Base-by-base conservation (phyloP, 2,888 invertebrate genomes). In the Lumbricus terrestris region DNA sequence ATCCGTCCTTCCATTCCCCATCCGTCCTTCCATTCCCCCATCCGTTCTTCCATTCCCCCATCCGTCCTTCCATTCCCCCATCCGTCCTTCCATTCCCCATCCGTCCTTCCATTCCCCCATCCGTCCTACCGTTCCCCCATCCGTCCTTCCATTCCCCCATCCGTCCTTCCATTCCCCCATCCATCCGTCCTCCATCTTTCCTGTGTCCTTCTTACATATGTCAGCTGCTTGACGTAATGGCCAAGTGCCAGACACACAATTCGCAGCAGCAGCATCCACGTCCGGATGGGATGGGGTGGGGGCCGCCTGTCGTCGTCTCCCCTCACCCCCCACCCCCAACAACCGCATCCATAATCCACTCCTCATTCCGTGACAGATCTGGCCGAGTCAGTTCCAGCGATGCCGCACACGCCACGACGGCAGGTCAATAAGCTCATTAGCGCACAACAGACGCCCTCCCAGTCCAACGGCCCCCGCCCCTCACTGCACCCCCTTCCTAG, bases 391-490 rank as follows among this genome's bases (percentile, higher is more conserved):
- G 85, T 85, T 35, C 37, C 37, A 85, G 8, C 85, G 35, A 20
- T 35, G 85, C 20, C 37, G 23, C 37, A 33, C 37, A 18, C 35
- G n/a, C n/a, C n/a, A n/a, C n/a, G n/a, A n/a, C n/a, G n/a, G n/a
- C 69, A 69, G 85, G 85, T 85, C 85, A 85, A 85, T 85, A 37
- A 85, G 85, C 85, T 85, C 85, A 85, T 85, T 85, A 85, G 85
- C 85, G 85, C 85, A 85, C 34, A 85, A 85, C 34, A 37, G 20
- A 20, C 85, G 16, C 20, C 85, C n/a, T n/a, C 69, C 69, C 69
- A 69, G 29, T 69, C n/a, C 29, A 13, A n/a, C n/a, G n/a, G 29
- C 29, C 69, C 8, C n/a, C 69, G 29, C 69, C 29, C 69, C 69
- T n/a, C 69, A 69, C n/a, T 69, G 29, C 69, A 69, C n/a, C 69